Conservation (phyloP, 2,113 vertebrate species). For the Oplegnathus fasciatus region DNA sequence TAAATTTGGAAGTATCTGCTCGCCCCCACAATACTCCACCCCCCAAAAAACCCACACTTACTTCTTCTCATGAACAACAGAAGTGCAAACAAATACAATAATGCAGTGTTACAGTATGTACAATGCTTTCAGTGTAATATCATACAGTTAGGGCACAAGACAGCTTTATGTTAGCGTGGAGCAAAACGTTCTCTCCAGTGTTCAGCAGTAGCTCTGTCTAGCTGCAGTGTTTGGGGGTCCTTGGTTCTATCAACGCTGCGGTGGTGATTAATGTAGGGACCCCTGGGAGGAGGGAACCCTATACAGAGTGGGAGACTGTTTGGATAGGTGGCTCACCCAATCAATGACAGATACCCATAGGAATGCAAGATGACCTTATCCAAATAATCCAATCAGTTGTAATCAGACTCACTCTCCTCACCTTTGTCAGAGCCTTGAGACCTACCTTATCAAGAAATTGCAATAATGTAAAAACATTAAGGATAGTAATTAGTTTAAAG, state of each 20-base stretch:
- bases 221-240: constrained; percentile 6
- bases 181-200: neutral
- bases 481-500: neutral
- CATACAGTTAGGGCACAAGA: neutral
- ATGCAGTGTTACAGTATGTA: neutral
- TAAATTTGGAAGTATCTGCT: constrained; percentile 55
- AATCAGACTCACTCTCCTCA: constrained; percentile 37
- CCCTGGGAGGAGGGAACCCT: constrained; percentile 52
- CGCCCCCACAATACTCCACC: neutral
- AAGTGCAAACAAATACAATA: neutral
- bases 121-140: neutral
- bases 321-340: constrained; percentile 59
- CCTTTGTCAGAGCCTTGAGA: constrained; percentile 15
- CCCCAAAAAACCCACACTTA: neutral
- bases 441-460: constrained; percentile 18
- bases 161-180: neutral
- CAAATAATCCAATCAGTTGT: constrained; percentile 63
- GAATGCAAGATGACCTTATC: constrained; percentile 57
- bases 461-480: neutral
- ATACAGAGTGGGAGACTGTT: constrained; percentile 56
- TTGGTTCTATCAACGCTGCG: constrained; percentile 33
- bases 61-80: neutral
- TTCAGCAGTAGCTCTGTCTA: constrained; percentile 13
- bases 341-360: constrained; percentile 57
- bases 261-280: constrained; percentile 72